Conservation (phyloP, 1,140 invertebrate species). For the Coelopa frigida region DNA sequence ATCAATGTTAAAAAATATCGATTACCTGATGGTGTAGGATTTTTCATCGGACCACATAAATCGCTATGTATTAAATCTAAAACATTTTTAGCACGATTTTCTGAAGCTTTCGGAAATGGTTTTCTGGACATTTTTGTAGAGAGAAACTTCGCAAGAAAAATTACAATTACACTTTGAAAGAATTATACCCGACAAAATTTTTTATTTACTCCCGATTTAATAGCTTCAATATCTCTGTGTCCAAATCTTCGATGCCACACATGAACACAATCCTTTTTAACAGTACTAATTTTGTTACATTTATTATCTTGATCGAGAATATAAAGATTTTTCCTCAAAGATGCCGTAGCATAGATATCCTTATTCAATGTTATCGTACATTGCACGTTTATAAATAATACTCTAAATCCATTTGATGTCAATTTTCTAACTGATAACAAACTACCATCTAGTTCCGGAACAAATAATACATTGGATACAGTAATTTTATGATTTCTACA, state of each 20-base stretch:
- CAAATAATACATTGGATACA: constrained; percentile 3
- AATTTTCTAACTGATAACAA: constrained; percentile 4
- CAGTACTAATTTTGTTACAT: background rate
- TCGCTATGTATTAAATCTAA: too few species aligned
- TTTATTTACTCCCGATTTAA: background rate
- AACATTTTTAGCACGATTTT: too few species aligned
- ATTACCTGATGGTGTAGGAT: background rate
- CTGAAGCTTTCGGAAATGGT: too few species aligned
- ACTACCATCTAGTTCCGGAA: constrained; percentile 3
- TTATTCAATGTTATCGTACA: too few species aligned
- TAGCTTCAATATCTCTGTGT: background rate
- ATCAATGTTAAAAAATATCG: background rate
- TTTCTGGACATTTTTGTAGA: background rate
- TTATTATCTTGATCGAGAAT: background rate
- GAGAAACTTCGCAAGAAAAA: too few species aligned
- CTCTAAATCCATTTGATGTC: background rate
- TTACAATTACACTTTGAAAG: background rate
- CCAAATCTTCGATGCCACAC: too few species aligned
- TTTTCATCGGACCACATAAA: too few species aligned
- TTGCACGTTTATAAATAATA: too few species aligned
- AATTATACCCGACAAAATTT: background rate
- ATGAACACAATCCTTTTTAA: too few species aligned
- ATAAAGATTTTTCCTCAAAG: constrained; percentile 1
- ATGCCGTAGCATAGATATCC: background rate
- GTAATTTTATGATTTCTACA: constrained; percentile 1